phyloP scores from a whole-genome alignment of 53 echinoderm and acorn worm species.

The Luidia sarsii region DNA sequence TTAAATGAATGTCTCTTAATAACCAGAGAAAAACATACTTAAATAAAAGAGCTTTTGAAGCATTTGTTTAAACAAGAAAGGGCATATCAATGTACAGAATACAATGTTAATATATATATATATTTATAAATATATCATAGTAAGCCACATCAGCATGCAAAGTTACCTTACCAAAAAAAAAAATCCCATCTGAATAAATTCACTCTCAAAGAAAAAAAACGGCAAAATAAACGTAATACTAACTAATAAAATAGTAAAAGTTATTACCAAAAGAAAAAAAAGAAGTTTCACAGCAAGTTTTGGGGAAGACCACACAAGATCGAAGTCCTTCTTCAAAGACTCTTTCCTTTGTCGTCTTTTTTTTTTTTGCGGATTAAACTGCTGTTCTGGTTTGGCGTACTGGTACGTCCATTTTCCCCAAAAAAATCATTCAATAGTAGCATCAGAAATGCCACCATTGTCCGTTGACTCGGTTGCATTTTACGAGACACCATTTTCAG shows the following conservation, averaged over 20 bases:
- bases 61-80: not conserved
- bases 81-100: slow-evolving; percentile 13
- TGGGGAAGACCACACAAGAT: slow-evolving; percentile 19
- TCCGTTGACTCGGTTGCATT: too few species aligned
- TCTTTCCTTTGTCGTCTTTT: too few species aligned
- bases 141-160: slow-evolving; percentile 36
- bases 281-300: slow-evolving; percentile 23
- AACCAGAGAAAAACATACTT: not conserved
- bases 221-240: too few species aligned
- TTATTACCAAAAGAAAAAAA: not conserved
- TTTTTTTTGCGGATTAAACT: too few species aligned
- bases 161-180: slow-evolving; percentile 46
- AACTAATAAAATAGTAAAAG: too few species aligned
- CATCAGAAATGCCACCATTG: too few species aligned
- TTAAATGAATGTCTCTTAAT: not conserved
- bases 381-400: too few species aligned
- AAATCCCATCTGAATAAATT: slow-evolving; percentile 28
- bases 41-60: slow-evolving; percentile 10
- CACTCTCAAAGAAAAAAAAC: not conserved
- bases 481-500: too few species aligned
- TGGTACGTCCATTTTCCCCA: too few species aligned
- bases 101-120: slow-evolving; percentile 16
- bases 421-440: too few species aligned
- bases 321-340: too few species aligned
- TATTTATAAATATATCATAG: slow-evolving; percentile 36